Conservation (phyloP, 2,113 vertebrate species). For the Hypanus sabinus region DNA sequence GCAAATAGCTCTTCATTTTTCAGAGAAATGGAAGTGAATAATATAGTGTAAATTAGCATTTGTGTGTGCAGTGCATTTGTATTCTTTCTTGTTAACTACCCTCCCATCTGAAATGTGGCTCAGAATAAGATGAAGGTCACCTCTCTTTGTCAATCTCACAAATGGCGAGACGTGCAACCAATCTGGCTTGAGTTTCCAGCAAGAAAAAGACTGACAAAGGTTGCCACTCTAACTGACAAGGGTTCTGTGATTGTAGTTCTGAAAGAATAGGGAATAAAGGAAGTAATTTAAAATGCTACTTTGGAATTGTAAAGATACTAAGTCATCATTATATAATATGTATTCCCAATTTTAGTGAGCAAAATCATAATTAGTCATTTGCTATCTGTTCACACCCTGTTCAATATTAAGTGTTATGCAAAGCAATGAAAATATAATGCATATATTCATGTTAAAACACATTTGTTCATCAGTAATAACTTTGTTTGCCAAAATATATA, state of each 20-base stretch:
- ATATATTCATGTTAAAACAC: neutral
- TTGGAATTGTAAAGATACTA: neutral
- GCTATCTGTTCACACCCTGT: neutral
- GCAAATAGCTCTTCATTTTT: neutral
- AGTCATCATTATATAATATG: neutral
- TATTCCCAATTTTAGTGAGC: neutral
- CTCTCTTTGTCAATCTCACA: neutral
- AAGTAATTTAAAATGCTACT: conserved; percentile 9
- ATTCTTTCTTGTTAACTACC: neutral
- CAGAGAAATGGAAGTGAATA: neutral
- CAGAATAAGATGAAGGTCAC: neutral
- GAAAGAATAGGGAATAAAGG: neutral
- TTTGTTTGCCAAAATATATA: neutral
- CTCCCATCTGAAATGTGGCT: neutral
- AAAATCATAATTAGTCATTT: neutral
- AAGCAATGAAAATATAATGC: neutral
- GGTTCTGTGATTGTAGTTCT: neutral
- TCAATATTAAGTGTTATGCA: neutral
- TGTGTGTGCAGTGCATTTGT: neutral
- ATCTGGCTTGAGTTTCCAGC: neutral
- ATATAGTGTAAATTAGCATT: neutral
- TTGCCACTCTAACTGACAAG: neutral
- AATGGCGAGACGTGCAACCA: neutral
- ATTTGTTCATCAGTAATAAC: neutral
- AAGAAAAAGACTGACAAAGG: neutral